Evolutionary conservation across 2,797 vertebrate genomes (phyloP).

Genomic region (Lycodopsis pacificus): DNA sequence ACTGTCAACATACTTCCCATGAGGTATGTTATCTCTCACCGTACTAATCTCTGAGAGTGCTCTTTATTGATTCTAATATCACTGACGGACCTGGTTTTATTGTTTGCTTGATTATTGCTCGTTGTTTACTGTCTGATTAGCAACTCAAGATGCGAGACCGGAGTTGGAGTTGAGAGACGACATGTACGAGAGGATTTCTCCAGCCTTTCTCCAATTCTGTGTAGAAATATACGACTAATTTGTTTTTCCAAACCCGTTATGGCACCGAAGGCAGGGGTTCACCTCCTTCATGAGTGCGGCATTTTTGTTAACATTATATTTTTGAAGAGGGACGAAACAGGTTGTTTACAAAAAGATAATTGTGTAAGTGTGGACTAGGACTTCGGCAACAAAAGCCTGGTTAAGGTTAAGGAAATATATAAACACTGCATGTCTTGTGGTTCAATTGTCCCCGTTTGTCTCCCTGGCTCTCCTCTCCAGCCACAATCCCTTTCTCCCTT

Average conservation of each 20-base stretch:
- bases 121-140: no score
- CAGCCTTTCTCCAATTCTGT: no score
- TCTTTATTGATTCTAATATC: neutral
- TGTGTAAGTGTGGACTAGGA: neutral
- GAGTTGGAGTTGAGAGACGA: no score
- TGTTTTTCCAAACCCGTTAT: no score
- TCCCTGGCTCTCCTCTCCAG: neutral
- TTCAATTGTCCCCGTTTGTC: neutral
- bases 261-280: neutral
- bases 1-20: neutral
- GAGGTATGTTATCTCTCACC: neutral
- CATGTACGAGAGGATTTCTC: no score
- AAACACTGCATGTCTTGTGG: neutral
- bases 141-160: no score
- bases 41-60: neutral
- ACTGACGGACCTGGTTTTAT: neutral
- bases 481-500: neutral
- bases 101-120: neutral
- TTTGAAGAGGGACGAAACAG: no score
- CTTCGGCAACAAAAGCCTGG: neutral
- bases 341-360: no score
- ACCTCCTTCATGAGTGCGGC: neutral
- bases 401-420: neutral
- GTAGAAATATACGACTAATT: no score
- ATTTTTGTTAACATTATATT: neutral